A percentile compares a stretch with the other conserved stretches of the same genome.
phyloP scores from a whole-genome alignment of 2,888 invertebrate genomes.

The Allygus modestus region DNA sequence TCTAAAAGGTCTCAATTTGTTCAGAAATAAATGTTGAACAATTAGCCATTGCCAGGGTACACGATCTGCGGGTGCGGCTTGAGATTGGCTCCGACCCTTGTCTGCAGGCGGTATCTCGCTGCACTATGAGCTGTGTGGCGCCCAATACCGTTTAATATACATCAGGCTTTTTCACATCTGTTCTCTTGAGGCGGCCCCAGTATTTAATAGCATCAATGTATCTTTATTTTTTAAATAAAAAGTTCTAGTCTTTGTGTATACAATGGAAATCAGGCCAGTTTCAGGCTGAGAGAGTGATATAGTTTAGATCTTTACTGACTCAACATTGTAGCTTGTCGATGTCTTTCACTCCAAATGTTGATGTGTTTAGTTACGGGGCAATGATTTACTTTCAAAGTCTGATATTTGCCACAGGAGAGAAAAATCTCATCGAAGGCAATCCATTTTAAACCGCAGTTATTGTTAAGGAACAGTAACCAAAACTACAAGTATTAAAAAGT shows the following conservation, averaged over 20 bases:
- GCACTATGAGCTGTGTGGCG: no score
- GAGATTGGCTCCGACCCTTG: no score
- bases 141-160: no score
- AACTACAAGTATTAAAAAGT: constrained; percentile 59
- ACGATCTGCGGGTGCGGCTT: no score
- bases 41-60: no score
- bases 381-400: constrained; percentile 45
- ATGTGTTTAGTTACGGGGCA: constrained; percentile 32
- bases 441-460: constrained; percentile 3
- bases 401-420: constrained; percentile 45
- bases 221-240: neutral
- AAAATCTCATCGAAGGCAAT: constrained; percentile 52
- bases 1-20: no score
- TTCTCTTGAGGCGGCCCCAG: no score
- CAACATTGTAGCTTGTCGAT: constrained; percentile 53
- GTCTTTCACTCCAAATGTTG: constrained; percentile 56
- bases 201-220: no score
- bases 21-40: no score
- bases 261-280: constrained; percentile 25
- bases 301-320: constrained; percentile 32
- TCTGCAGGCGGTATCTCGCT: no score
- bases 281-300: constrained; percentile 19
- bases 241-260: constrained; percentile 44
- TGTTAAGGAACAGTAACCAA: constrained; percentile 1
- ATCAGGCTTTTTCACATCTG: no score